Evolutionary conservation across 2,797 vertebrate species (phyloP), one percentile per base, ranked within the genome.

Genomic region (Gambusia yucatana): DNA sequence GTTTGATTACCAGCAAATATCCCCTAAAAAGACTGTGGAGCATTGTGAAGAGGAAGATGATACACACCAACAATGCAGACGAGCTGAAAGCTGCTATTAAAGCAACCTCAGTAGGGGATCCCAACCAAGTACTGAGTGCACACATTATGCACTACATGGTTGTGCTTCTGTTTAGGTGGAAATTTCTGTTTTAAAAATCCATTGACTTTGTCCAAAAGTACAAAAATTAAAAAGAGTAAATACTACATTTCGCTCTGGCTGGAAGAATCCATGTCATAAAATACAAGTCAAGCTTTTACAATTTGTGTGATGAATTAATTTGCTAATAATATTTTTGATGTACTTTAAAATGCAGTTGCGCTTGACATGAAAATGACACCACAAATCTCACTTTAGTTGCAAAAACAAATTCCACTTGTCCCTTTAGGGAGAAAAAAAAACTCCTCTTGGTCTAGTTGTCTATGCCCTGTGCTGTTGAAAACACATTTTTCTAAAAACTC

Each of bases 401-500:
- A 76, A 82, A 50, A 33, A 61, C 14, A 77, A 73, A 78, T 78
- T 55, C 28, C 39, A 7, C 59, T 55, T 72, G 20, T 81, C 28
- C 36, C 57, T 55, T 30, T 33, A 20, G 69, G 71, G 25, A 61
- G 75, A 25, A 13, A 13, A 50, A 50, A 50, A 22, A 72, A 73
- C 28, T 67, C 20, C 47, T 59, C 39, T 81, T 73, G 65, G 11
- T 69, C 78, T 82, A 75, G 74, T 82, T 61, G 77, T 83, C 75
- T 72, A 16, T 74, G 73, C 76, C 30, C 52, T 82, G 83, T 85
- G 71, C 74, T 84, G 72, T 63, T 77, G 73, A 79, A 75, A 85
- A 92, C 76, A 78, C 78, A 86, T 93, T 88, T 52, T 89, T 93
- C 83, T 80, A 71, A 85, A 90, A 88, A 80, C 36, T 79, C 44